Evolutionary conservation across 2,113 vertebrate genomes (phyloP).

Genomic region (Labeo rohita): DNA sequence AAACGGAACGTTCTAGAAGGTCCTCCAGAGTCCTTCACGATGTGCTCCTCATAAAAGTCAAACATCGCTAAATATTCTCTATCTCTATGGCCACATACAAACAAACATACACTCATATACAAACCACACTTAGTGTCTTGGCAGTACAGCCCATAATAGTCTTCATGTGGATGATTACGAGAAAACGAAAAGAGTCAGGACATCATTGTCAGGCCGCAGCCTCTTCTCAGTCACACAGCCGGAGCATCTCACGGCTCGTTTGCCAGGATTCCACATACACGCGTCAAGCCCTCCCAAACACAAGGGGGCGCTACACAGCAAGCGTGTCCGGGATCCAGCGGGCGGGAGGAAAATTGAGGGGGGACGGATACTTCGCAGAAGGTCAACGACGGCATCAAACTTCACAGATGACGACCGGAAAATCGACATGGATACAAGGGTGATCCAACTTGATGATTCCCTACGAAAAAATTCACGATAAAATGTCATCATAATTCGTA

Average conservation of each 20-base stretch:
- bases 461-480: slow-evolving; percentile 67
- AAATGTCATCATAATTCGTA: too few relatives aligned
- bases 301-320: slow-evolving; percentile 25
- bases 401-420: slow-evolving; percentile 96
- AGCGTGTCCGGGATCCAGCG: slow-evolving; percentile 30
- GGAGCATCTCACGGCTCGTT: background rate
- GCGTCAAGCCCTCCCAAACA: slow-evolving; percentile 8
- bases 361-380: slow-evolving; percentile 68
- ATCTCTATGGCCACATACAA: slow-evolving; percentile 23
- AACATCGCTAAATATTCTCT: background rate
- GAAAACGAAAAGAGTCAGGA: slow-evolving; percentile 18
- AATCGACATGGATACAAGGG: slow-evolving; percentile 96
- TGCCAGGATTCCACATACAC: slow-evolving; percentile 8
- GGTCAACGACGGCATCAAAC: slow-evolving; percentile 75
- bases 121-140: slow-evolving; percentile 21
- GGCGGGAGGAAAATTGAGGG: slow-evolving; percentile 15
- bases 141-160: slow-evolving; percentile 25
- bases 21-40: slow-evolving; percentile 5
- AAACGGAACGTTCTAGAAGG: background rate
- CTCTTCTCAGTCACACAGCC: slow-evolving; percentile 6
- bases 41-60: slow-evolving; percentile 12
- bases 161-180: background rate
- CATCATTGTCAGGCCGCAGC: slow-evolving; percentile 17
- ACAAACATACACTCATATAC: slow-evolving; percentile 6
- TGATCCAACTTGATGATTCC: slow-evolving; percentile 95